These are phyloP conservation scores for Odontocerum albicorne DNA, from an alignment of 2,888 invertebrate species.

Conservation along the genomic window DNA sequence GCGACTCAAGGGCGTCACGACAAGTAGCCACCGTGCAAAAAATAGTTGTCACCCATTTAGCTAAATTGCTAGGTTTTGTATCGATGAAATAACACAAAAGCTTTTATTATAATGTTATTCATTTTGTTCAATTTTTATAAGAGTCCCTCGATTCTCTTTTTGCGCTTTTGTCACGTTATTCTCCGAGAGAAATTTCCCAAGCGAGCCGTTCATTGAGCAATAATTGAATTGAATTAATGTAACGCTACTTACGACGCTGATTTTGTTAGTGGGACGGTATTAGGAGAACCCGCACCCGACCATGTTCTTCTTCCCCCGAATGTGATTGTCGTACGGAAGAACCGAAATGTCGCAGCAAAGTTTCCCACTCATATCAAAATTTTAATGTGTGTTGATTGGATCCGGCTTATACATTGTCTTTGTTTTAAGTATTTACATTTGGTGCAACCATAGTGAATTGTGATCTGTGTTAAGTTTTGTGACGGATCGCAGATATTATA, in stretches of 20 bases:
- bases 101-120: constrained; percentile 14
- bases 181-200: not conserved
- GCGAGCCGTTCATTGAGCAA: constrained; percentile 28
- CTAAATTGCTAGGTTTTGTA: constrained; percentile 20
- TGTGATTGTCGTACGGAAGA: constrained; percentile 17
- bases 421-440: constrained; percentile 24
- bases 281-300: not conserved
- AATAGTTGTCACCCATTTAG: constrained; percentile 2
- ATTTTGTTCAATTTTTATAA: constrained; percentile 4
- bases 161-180: not conserved
- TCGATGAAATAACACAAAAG: constrained; percentile 15
- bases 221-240: constrained; percentile 27
- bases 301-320: constrained; percentile 35
- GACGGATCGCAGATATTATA: constrained; percentile 21
- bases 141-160: not conserved
- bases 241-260: constrained; percentile 1
- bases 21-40: not conserved
- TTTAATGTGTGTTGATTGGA: constrained; percentile 7
- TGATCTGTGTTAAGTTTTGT: constrained; percentile 33
- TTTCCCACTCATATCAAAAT: constrained; percentile 23
- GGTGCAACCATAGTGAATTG: constrained; percentile 32
- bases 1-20: too few species aligned
- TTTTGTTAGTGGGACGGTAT: constrained; percentile 1
- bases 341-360: constrained; percentile 1
- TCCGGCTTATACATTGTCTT: constrained; percentile 19